phyloP scores from a whole-genome alignment of 2,113 vertebrate species.

The Geococcyx californianus region DNA sequence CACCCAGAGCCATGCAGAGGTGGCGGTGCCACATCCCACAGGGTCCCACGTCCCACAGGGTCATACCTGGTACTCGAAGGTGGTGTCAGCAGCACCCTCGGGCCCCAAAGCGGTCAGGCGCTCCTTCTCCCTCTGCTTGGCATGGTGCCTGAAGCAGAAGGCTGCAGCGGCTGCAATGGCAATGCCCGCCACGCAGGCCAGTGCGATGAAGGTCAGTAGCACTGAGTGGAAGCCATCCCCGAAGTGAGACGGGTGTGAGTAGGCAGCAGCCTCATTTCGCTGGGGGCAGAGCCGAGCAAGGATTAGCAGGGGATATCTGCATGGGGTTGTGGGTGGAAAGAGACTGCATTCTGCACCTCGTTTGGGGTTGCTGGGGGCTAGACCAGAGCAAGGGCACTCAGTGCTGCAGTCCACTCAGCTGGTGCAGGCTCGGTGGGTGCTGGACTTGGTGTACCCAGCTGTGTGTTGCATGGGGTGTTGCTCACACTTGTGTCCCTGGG shows the following conservation, averaged over 20 bases:
- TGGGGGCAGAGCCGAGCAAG: slow-evolving; percentile 1
- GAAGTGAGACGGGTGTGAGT: slow-evolving; percentile 77
- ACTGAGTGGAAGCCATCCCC: slow-evolving; percentile 83
- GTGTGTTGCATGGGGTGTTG: rapidly evolving
- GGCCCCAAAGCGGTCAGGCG: slow-evolving; percentile 88
- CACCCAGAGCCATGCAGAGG: rapidly evolving
- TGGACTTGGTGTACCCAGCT: background rate
- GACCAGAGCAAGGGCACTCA: background rate
- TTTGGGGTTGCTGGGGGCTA: background rate
- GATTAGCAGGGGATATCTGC: background rate
- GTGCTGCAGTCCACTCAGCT: background rate
- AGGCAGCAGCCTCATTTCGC: slow-evolving; percentile 80
- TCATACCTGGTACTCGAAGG: slow-evolving; percentile 94
- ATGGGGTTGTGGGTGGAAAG: background rate
- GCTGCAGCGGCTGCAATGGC: slow-evolving; percentile 81
- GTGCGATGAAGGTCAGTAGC: slow-evolving; percentile 87
- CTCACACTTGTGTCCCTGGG: background rate
- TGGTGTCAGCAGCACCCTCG: slow-evolving; percentile 91
- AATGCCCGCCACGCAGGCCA: slow-evolving; percentile 87
- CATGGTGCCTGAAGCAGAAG: slow-evolving; percentile 87
- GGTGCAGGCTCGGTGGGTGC: background rate
- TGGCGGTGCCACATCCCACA: rapidly evolving
- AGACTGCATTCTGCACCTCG: background rate
- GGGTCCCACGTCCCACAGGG: rapidly evolving
- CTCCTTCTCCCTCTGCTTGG: slow-evolving; percentile 86